Conservation (phyloP, 1,140 invertebrate species). For the Drosophila subobscura region DNA sequence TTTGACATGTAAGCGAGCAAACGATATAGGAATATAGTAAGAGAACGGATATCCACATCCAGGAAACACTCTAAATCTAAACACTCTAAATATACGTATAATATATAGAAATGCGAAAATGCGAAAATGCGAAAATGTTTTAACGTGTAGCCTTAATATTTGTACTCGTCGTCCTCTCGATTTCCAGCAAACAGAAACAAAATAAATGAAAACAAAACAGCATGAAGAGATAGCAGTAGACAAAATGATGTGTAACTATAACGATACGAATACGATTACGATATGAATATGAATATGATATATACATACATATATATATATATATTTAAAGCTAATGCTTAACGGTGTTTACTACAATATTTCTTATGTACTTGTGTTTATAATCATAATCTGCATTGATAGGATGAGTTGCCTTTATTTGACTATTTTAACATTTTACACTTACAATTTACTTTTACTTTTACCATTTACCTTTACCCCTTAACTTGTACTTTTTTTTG, state of each 20-base stretch:
- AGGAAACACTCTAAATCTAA: constrained; percentile 11
- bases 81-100: constrained; percentile 49
- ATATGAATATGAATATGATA: constrained; percentile 30
- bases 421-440: constrained; percentile 25
- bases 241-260: constrained; percentile 13
- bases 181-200: constrained; percentile 36
- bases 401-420: constrained; percentile 48
- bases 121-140: constrained; percentile 57
- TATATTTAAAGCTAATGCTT: constrained; percentile 22
- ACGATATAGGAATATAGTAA: constrained; percentile 6
- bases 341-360: constrained; percentile 52
- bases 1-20: constrained; percentile 17
- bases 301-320: constrained; percentile 5
- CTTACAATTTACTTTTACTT: constrained; percentile 17
- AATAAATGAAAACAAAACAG: constrained; percentile 7
- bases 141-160: constrained; percentile 78
- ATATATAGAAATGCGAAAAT: constrained; percentile 17
- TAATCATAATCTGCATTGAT: constrained; percentile 12
- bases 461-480: constrained; percentile 27
- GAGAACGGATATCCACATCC: constrained; percentile 22
- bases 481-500: constrained; percentile 31
- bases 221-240: constrained; percentile 8
- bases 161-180: constrained; percentile 59
- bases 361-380: constrained; percentile 47
- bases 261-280: constrained; percentile 16